These are phyloP conservation scores for Neomorphus geoffroyi DNA, from an alignment of 2,797 vertebrate species.

Conservation along the genomic window DNA sequence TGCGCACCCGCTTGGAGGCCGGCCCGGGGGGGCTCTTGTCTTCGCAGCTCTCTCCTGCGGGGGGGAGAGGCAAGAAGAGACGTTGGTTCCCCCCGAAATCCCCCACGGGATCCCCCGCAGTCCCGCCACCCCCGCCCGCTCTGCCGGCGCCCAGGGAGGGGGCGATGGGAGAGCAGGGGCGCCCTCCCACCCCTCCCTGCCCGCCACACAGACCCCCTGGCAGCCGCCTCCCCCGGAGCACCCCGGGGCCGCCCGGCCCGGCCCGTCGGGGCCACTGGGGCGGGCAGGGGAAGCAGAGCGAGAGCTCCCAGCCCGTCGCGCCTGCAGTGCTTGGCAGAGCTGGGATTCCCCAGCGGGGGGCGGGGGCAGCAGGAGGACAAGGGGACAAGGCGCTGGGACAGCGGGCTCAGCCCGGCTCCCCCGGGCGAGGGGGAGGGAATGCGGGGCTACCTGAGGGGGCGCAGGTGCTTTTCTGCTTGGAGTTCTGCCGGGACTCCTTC, in stretches of 20 bases:
- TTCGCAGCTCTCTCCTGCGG: conserved; percentile 92
- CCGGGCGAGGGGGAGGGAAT: neutral
- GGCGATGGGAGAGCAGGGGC: neutral
- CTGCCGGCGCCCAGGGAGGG: neutral
- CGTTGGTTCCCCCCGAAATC: neutral
- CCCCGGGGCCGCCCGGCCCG: neutral
- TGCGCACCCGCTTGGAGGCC: conserved; percentile 96
- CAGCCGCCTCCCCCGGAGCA: neutral
- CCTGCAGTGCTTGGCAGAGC: neutral
- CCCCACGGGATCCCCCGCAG: neutral
- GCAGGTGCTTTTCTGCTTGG: conserved; percentile 94
- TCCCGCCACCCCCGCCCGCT: neutral
- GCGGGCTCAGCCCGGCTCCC: neutral
- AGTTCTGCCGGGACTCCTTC: conserved; percentile 96
- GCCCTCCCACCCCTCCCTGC: neutral
- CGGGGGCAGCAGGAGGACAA: neutral
- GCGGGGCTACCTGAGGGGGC: conserved; percentile 85
- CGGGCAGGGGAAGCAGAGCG: neutral
- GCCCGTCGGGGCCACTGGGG: neutral
- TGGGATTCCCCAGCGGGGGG: neutral
- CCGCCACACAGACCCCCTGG: neutral
- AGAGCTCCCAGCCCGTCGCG: neutral
- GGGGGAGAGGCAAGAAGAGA: neutral
- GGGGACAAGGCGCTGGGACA: neutral
- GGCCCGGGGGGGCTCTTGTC: conserved; percentile 98